Evolutionary conservation across 2,113 vertebrate species (phyloP).

Genomic region (Chrysemys picta): DNA sequence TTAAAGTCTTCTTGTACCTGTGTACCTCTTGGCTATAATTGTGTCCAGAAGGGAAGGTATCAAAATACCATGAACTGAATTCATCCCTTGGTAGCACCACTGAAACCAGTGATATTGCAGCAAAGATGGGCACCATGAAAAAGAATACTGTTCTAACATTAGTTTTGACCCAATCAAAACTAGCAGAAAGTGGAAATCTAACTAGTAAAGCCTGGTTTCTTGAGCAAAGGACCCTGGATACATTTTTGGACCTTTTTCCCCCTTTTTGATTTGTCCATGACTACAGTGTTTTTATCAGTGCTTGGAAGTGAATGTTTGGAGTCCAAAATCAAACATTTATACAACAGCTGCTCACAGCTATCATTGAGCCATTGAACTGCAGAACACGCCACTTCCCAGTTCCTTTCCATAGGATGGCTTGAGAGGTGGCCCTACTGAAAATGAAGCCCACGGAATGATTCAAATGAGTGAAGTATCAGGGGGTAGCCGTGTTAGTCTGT

Average conservation of each 20-base stretch:
- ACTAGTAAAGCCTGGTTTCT: not conserved
- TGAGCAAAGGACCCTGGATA: not conserved
- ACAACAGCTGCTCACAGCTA: not conserved
- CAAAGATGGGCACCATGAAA: accelerated
- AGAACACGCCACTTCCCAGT: not conserved
- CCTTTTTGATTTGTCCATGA: not conserved
- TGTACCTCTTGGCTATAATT: not conserved
- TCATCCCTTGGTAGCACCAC: not conserved
- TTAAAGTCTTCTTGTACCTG: not conserved
- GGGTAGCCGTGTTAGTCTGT: too few species aligned
- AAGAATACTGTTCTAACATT: not conserved
- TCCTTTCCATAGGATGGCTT: not conserved
- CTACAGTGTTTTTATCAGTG: not conserved
- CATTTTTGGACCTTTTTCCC: accelerated
- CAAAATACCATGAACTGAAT: not conserved
- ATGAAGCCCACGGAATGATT: conserved; percentile 7
- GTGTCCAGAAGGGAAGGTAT: not conserved
- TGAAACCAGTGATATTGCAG: not conserved
- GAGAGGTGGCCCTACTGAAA: not conserved
- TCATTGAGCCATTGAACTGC: not conserved
- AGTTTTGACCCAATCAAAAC: not conserved
- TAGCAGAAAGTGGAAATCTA: not conserved
- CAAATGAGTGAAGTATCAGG: not conserved
- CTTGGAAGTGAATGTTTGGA: not conserved
- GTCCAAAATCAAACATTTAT: conserved; percentile 37